These are phyloP conservation scores for Amphipoea lucens DNA, from an alignment of 2,888 invertebrate species.

Conservation along the genomic window DNA sequence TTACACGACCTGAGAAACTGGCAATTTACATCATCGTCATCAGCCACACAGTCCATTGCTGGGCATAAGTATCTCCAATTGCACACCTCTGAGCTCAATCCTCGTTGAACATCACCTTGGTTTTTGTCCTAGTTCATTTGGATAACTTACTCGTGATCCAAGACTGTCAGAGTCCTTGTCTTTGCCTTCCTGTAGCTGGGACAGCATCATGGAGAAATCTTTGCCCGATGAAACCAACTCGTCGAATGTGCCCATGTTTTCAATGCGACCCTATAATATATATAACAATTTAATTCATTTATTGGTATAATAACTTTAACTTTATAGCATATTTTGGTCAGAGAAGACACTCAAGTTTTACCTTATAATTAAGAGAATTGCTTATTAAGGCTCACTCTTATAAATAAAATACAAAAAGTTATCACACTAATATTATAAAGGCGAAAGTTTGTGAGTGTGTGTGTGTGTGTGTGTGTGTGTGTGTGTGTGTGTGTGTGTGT, in stretches of 20 bases:
- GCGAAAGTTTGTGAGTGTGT: too few relatives aligned
- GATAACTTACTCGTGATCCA: slow-evolving; percentile 76
- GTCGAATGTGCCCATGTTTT: slow-evolving; percentile 91
- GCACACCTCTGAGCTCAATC: neutral
- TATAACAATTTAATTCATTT: slow-evolving; percentile 2
- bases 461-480: too few relatives aligned
- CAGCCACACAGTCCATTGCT: neutral
- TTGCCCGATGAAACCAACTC: slow-evolving; percentile 90
- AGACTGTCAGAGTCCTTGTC: slow-evolving; percentile 82
- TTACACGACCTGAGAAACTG: neutral
- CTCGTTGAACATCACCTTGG: neutral
- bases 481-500: too few relatives aligned
- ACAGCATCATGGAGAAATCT: slow-evolving; percentile 90
- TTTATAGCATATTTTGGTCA: neutral
- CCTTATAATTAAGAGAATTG: neutral
- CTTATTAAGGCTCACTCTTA: neutral
- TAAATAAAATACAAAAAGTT: too few relatives aligned
- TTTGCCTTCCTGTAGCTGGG: slow-evolving; percentile 83
- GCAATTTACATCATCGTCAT: neutral
- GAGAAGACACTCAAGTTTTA: neutral
- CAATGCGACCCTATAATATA: slow-evolving; percentile 86
- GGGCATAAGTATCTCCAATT: neutral
- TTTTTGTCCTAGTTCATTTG: neutral
- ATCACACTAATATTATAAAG: too few relatives aligned
- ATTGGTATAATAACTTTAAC: neutral